Evolutionary conservation across 2,113 vertebrate genomes (phyloP).

Genomic region (Carollia perspicillata): DNA sequence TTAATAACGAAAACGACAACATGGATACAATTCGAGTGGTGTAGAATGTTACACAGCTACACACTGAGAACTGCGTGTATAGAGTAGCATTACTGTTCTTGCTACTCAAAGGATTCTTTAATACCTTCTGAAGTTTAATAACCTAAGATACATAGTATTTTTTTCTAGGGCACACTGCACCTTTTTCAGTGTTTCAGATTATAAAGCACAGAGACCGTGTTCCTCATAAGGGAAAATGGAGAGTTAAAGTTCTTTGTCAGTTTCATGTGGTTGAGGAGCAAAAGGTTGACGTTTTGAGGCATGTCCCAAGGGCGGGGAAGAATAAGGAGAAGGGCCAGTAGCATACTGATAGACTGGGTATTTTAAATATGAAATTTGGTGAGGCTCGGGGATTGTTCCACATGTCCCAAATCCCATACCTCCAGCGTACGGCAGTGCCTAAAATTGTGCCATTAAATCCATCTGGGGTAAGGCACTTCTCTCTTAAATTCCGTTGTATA

Average conservation of each 20-base stretch:
- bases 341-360: background rate
- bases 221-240: background rate
- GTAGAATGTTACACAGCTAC: background rate
- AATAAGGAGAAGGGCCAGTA: background rate
- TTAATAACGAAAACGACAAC: background rate
- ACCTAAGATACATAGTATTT: background rate
- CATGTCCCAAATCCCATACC: background rate
- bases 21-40: background rate
- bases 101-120: background rate
- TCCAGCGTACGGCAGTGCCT: background rate
- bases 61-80: background rate
- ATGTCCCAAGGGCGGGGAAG: background rate
- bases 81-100: background rate
- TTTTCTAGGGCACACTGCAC: background rate
- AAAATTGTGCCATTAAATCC: background rate
- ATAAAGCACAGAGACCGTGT: background rate
- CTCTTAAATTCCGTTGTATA: background rate
- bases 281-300: background rate
- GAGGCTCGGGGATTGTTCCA: background rate
- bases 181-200: background rate
- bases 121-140: background rate
- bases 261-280: background rate
- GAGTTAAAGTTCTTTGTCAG: background rate
- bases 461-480: background rate
- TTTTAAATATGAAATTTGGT: background rate